phyloP scores from a whole-genome alignment of 23 tunicate species.

The Aplidium turbinatum region DNA sequence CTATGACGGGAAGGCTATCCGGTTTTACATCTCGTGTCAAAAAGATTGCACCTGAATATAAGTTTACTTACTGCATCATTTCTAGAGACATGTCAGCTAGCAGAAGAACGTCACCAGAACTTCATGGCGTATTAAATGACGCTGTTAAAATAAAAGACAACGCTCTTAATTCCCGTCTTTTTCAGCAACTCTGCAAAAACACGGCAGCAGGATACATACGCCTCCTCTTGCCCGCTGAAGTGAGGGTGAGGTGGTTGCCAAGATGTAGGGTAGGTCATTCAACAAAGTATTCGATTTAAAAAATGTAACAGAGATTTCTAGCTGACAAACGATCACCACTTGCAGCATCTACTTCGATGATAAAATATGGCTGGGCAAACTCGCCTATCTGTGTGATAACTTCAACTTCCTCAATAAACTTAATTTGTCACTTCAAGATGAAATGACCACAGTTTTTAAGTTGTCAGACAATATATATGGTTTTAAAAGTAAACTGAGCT shows the following conservation, averaged over 20 bases:
- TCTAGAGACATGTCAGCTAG: conserved; percentile 63
- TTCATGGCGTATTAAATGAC: conserved; percentile 41
- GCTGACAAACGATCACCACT: conserved; percentile 34
- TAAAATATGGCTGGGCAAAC: conserved; percentile 20
- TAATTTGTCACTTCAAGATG: conserved; percentile 30
- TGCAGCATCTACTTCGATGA: conserved; percentile 4
- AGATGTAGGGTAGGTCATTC: conserved; percentile 35
- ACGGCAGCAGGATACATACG: conserved; percentile 44
- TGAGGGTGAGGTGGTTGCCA: conserved; percentile 45
- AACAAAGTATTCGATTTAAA: conserved; percentile 61
- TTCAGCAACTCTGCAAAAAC: conserved; percentile 64
- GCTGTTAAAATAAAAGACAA: conserved; percentile 47
- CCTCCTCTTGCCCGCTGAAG: conserved; percentile 40
- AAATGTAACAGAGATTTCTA: conserved; percentile 39
- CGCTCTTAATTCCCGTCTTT: conserved; percentile 72
- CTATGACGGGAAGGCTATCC: conserved; percentile 50
- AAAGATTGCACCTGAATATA: conserved; percentile 24
- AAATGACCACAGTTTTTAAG: conserved; percentile 29
- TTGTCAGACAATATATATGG: conserved; percentile 61
- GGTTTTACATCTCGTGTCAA: conserved; percentile 60
- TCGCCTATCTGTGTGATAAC: conserved; percentile 30
- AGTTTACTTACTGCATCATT: conserved; percentile 52
- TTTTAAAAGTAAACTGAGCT: conserved; percentile 50
- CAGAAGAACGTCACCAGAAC: conserved; percentile 45
- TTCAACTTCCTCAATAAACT: conserved; percentile 27